Base-by-base conservation (phyloP, 2,888 invertebrate genomes). In the Uropetala carovei region DNA sequence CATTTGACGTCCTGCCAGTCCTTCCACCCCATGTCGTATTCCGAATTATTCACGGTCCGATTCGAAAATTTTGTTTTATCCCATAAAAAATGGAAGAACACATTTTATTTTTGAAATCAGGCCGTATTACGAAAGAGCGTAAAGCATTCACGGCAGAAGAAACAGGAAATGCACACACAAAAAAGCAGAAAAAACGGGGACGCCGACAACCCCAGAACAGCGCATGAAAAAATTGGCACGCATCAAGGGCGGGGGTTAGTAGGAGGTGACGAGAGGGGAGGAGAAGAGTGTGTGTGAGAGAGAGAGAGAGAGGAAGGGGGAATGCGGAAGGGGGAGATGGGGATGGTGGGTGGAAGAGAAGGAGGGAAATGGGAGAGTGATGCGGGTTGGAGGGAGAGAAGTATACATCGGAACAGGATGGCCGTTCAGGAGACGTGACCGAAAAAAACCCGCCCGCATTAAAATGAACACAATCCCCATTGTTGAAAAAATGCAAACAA, bases 221-320 rank as follows among this genome's bases (percentile, higher is more conserved):
- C 83, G 83, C 57, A 83, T 83, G 83, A 83, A 83, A 83, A 83
- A 83, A 83, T 57, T 83, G 83, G 83, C 83, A 83, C 83, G 83
- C 83, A 83, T 83, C 57, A 57, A 57, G 83, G 83, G 56, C 83
- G 82, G 43, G 43, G 30, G 27, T 43, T 27, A 13, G 18, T 30
- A 43, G 82, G n/a, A n/a, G 56, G n/a, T 16, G 83, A 43, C 16
- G 30, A 18, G 5, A 7, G 43, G 8, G 82, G 82, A 16, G 82
- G 2, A 11, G 13, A 11, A 0, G 43, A 1, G 13, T 7, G 82
- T 0, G 82, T 27, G 30, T 9, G 82, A n/a, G 16, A 0, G 83
- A 16, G 83, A 56, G 56, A 0, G 83, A 4, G 0, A 10, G 10
- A 7, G 43, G 43, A 43, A 5, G 56, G 16, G 18, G 27, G 18